A percentile compares a stretch with the other conserved stretches of the same genome.
Evolutionary conservation across 2,888 invertebrate species (phyloP).

Genomic region (Zele albiditarsus): DNA sequence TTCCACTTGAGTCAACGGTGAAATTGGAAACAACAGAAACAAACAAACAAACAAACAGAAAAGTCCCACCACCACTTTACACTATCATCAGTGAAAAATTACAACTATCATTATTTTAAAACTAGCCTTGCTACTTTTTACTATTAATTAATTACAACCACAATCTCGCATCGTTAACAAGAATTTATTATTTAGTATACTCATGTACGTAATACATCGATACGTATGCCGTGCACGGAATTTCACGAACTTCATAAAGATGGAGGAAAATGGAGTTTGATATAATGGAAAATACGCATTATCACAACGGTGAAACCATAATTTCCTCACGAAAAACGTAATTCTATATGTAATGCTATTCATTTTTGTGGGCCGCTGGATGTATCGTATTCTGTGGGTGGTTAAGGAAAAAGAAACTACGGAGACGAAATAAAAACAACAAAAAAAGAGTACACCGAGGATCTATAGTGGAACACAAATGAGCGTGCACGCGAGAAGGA

Average conservation of each 20-base stretch:
- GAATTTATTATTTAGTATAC: constrained; percentile 62
- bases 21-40: constrained; percentile 42
- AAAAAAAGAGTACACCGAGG: constrained; percentile 23
- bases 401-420: constrained; percentile 9
- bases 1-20: constrained; percentile 23
- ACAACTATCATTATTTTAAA: constrained; percentile 52
- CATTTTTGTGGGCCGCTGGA: constrained; percentile 19
- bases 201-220: constrained; percentile 56
- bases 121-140: constrained; percentile 56
- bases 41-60: constrained; percentile 41
- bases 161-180: constrained; percentile 66
- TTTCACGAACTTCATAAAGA: constrained; percentile 42
- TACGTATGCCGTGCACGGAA: constrained; percentile 36
- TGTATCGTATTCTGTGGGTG: constrained; percentile 25
- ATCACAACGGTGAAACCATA: background rate
- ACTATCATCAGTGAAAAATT: constrained; percentile 60
- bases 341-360: constrained; percentile 29
- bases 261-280: constrained; percentile 41
- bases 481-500: constrained; percentile 36
- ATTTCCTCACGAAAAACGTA: constrained; percentile 16
- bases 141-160: constrained; percentile 59
- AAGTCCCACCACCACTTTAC: constrained; percentile 55
- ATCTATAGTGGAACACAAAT: constrained; percentile 30
- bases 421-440: constrained; percentile 25
- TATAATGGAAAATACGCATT: constrained; percentile 24